Evolutionary conservation across 2,113 vertebrate genomes (phyloP).

Genomic region (Paedocypris sp.): DNA sequence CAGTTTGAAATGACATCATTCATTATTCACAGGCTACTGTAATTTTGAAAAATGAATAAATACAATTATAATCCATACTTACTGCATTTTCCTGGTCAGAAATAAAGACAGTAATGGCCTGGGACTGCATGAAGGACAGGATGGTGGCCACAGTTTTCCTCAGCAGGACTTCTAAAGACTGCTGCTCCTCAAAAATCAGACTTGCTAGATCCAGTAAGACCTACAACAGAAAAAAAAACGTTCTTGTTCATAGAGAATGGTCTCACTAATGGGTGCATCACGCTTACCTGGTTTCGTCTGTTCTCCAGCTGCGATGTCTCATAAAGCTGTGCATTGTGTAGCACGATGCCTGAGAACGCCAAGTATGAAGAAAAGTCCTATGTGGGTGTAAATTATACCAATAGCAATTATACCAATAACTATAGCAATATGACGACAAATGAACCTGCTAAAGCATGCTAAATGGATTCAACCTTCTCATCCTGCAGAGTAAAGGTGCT

Average conservation of each 20-base stretch:
- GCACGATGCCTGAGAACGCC: slow-evolving; percentile 93
- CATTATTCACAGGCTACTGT: not conserved
- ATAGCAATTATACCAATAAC: not conserved
- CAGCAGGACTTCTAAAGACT: slow-evolving; percentile 84
- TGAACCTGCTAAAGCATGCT: not conserved
- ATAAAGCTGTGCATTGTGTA: slow-evolving; percentile 92
- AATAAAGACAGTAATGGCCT: slow-evolving; percentile 88
- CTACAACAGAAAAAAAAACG: slow-evolving; percentile 46
- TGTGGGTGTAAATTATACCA: not conserved
- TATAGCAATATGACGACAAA: not conserved
- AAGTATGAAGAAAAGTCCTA: slow-evolving; percentile 91
- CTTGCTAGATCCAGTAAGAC: slow-evolving; percentile 91
- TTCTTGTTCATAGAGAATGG: not conserved
- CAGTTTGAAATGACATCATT: too few species aligned
- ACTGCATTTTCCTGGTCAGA: slow-evolving; percentile 79
- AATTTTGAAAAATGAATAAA: not conserved
- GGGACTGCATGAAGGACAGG: slow-evolving; percentile 93
- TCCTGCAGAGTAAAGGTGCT: slow-evolving; percentile 91
- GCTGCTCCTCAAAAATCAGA: slow-evolving; percentile 94
- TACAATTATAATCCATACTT: slow-evolving; percentile 38
- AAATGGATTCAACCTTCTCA: slow-evolving; percentile 74
- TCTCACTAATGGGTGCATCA: not conserved
- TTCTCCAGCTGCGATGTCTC: slow-evolving; percentile 92
- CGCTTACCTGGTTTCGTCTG: slow-evolving; percentile 81
- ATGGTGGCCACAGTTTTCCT: slow-evolving; percentile 92